Evolutionary conservation across 2,797 vertebrate genomes (phyloP).

Genomic region (Botia almorhae): DNA sequence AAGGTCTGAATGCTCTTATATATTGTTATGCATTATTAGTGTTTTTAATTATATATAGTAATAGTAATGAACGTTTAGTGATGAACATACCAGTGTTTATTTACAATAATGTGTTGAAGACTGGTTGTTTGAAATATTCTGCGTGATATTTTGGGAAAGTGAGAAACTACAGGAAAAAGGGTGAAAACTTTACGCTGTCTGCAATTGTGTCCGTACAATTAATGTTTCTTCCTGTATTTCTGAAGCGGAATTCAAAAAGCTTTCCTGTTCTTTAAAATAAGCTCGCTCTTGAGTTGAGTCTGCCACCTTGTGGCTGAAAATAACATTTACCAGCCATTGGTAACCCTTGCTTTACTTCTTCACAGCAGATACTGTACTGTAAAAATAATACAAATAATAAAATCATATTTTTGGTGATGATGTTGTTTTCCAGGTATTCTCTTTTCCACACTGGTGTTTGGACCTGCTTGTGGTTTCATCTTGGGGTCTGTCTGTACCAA

Average conservation of each 20-base stretch:
- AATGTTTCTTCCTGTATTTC: background rate
- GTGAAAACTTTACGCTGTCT: too few species aligned
- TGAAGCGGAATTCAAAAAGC: background rate
- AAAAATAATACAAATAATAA: too few species aligned
- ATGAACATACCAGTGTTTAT: background rate
- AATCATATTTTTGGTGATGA: background rate
- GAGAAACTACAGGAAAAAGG: too few species aligned
- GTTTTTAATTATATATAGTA: background rate
- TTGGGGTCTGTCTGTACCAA: constrained; percentile 98
- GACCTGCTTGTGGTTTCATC: constrained; percentile 98
- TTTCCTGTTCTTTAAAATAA: background rate
- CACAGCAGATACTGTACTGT: too few species aligned
- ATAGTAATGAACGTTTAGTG: too few species aligned
- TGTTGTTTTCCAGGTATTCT: constrained; percentile 87
- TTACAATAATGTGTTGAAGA: background rate
- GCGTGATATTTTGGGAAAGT: background rate
- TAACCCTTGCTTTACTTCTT: background rate
- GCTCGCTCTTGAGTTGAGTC: constrained; percentile 22
- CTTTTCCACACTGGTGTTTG: constrained; percentile 97
- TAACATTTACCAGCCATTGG: background rate
- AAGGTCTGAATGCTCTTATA: background rate
- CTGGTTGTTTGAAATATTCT: background rate
- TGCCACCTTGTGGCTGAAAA: constrained; percentile 52
- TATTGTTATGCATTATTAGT: background rate
- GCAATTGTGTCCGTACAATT: too few species aligned